phyloP scores from a whole-genome alignment of 2,888 invertebrate genomes.

The Orchesellides sinensis region DNA sequence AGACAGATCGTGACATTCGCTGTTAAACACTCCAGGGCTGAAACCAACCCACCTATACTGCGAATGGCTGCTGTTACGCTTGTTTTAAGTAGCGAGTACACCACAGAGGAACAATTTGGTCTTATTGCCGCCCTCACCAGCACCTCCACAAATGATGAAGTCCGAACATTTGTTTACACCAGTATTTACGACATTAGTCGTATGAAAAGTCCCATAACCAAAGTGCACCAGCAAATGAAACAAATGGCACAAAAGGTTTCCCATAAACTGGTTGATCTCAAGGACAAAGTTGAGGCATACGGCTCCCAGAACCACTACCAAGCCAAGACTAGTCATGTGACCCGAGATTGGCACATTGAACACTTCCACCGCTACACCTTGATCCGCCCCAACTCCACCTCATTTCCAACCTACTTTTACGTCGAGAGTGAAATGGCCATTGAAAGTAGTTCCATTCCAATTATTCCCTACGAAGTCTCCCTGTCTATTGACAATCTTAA shows the following conservation, averaged over 20 bases:
- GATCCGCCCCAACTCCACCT: conserved; percentile 24
- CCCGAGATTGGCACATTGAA: conserved; percentile 35
- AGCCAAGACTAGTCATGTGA: too few relatives aligned
- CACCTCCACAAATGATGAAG: not conserved
- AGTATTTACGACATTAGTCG: conserved; percentile 7
- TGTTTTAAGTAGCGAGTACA: conserved; percentile 17
- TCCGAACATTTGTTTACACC: conserved; percentile 17
- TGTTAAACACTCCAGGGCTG: not conserved
- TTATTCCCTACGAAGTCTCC: conserved; percentile 31
- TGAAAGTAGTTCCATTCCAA: conserved; percentile 8
- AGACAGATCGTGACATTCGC: conserved; percentile 28
- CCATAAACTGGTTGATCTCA: not conserved
- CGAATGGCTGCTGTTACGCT: conserved; percentile 53
- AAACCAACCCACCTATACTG: not conserved
- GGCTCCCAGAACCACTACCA: conserved; percentile 32
- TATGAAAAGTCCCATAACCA: conserved; percentile 34
- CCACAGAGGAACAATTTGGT: not conserved
- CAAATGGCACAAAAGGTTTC: conserved; percentile 20
- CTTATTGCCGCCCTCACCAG: conserved; percentile 27
- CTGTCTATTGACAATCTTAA: conserved; percentile 2
- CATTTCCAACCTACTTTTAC: conserved; percentile 31
- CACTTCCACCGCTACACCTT: conserved; percentile 37
- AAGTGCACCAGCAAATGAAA: not conserved
- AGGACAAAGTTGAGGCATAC: not conserved
- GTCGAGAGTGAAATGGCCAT: conserved; percentile 35